phyloP scores from a whole-genome alignment of 2,113 vertebrate species.

The Dryoscopus gambensis region DNA sequence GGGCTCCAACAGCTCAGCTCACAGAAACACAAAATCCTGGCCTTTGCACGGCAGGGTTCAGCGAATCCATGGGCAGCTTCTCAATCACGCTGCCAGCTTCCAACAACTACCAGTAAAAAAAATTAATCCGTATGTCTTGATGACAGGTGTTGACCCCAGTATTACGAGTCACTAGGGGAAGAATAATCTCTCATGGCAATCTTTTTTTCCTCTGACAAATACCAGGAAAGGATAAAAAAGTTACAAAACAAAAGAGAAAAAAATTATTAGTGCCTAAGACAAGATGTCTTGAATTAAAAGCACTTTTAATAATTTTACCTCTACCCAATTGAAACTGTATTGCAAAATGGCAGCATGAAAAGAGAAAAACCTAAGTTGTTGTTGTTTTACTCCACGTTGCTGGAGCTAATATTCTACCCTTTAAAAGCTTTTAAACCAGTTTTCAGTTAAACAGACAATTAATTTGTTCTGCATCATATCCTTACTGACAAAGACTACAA shows the following conservation, averaged over 20 bases:
- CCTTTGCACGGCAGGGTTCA: neutral
- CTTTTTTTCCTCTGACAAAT: neutral
- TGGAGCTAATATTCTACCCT: neutral
- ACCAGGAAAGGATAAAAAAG: neutral
- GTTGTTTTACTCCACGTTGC: neutral
- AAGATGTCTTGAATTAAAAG: neutral
- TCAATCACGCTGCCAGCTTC: neutral
- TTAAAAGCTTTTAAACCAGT: neutral
- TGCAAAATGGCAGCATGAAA: neutral
- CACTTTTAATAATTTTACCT: neutral
- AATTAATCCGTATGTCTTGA: neutral
- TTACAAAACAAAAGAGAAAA: neutral
- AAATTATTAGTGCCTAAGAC: neutral
- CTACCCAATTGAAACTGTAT: neutral
- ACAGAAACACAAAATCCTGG: neutral
- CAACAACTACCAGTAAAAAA: neutral
- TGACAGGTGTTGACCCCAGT: neutral
- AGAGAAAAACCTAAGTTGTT: neutral
- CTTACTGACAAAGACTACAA: neutral
- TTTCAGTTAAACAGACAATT: neutral
- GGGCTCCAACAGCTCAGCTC: fast-evolving
- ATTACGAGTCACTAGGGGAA: neutral
- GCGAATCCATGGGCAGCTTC: neutral
- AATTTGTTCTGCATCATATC: neutral
- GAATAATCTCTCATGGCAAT: neutral